Base-by-base conservation (phyloP, 2,888 invertebrate species). In the Selenia dentaria region DNA sequence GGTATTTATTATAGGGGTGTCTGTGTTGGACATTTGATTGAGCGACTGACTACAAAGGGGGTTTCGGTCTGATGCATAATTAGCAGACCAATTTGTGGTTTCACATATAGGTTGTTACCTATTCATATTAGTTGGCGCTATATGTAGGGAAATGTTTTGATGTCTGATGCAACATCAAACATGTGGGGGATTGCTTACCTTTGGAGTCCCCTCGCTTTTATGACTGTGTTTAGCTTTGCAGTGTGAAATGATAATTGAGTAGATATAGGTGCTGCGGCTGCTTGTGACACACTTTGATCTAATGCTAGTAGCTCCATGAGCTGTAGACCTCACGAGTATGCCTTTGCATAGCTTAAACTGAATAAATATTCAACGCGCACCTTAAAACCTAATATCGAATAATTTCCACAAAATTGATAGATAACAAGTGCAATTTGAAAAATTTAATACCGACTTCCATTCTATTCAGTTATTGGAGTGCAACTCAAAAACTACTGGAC, bases 21-120 rank as follows among this genome's bases (percentile, higher is more conserved):
- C 39, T 39, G 36, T 12, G 22, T 1, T 12, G 27, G 47, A 42
- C 41, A 33, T 48, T 28, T 42, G 33, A 48, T 29, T 10, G 41
- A 33, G 28, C 27, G 27, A 26, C 33, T 27, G 27, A 26, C 33
- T 27, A 41, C 47, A 48, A 48, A 42, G 47, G 37, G 47, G 33
- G 26, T 11, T 38, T 34, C 34, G 34, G 39, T 26, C 39, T 28
- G 39, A 5, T 24, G 40, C 47, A 28, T 41, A 48, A 48, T 48
- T 41, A 48, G 37, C 13, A 12, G 26, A 16, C 36, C 41, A 41
- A 41, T 36, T 37, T 35, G 14, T 32, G 26, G 38, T 16, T 32
- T 41, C 22, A 28, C 9, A 12, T 47, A 27, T 20, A 29, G 14
- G 14, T 33, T 11, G n/a, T 3, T 3, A 5, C n/a, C 12, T 25